Base-by-base conservation (phyloP, 2,113 vertebrate species). In the Columbina picui region DNA sequence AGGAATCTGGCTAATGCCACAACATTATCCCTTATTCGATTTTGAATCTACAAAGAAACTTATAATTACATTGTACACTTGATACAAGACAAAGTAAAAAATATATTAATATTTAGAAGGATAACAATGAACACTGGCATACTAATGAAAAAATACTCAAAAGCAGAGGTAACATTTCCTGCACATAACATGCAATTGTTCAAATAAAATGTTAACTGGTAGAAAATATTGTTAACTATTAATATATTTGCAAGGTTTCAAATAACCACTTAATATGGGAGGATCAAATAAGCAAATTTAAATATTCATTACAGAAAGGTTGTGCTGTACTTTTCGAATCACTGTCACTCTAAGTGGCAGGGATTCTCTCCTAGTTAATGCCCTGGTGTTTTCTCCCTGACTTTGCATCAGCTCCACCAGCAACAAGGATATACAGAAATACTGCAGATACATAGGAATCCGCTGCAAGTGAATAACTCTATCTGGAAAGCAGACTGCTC, bases 11-110 rank as follows among this genome's bases (percentile, higher is more conserved):
- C 97, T 80, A 99, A 83, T 52, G 96, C 97, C 56, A 97, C 43
- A 15, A 93, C 93, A 6, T 96, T 97, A 18, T 98, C 97, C 96
- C 98, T 99, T 45, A 99, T 96, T 84, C 50, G 97, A 74, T 97
- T 98, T 76, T 98, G 95, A 90, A 97, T 85, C 99, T 99, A 96
- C 6, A 93, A 91, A 89, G 81, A 93, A 91, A 94, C 9, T 29
- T 79, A 5, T 53, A 29, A 55, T 80, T 95, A 87, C 15, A 47
- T 75, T 52, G 27, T 16, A 61, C 5, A 41, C 10, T 75, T 67
- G 30, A 52, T 38, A 63, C 19, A 85, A 90, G 22, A 39, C n/a
- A 49, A 61, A 36, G 21, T 63, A n/a, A 25, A 32, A 45, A 57
- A 12, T 32, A 60, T 14, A 30, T 34, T 16, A 18, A 50, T 70